Evolutionary conservation across 1,140 invertebrate species (phyloP), one percentile per base, ranked within the genome.

Genomic region (Gryllus bimaculatus): DNA sequence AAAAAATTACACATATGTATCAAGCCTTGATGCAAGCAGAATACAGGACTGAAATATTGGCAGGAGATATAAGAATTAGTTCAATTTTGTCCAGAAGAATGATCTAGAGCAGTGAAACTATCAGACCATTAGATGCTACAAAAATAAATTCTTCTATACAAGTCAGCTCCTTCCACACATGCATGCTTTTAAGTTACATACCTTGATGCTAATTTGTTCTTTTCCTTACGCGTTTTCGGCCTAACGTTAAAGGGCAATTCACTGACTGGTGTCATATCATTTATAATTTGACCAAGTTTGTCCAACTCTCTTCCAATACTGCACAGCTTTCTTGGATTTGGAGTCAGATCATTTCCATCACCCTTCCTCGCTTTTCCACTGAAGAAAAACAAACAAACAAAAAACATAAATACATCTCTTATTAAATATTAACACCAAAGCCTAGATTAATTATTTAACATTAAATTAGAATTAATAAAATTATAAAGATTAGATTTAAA

Each of bases 331-430:
- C 92, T 90, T 21, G 97, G 95, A 88, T 98, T 98, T 10, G 97
- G 96, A 5, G 95, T 98, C 78, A 99, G 88, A 87, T 99, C 97
- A 86, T 99, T 99, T 26, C 98, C 98, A 88, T 99, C 97, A 18
- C 98, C 98, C 87, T 97, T 95, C 76, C 97, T 90, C 75, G 96
- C 96, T 88, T 98, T 98, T 8, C 96, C 96, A 84, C 96, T 95
- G 84, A 84, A 83, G 81, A 66, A 2, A 13, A 66, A 18, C 18
- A 13, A 3, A 13, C 2, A 66, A 54, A 54, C 49, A 8, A 8
- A 8, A 54, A 15, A 54, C 49, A 54, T 54, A 54, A 8, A 8
- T 54, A 8, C 49, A 8, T 54, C 15, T 66, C 0, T 66, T 13
- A 66, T 66, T 66, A 2, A 66, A 39, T 39, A 39, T 39, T 39